These are phyloP conservation scores for Sakesphorus luctuosus DNA, from an alignment of 2,113 vertebrate species.

Conservation along the genomic window DNA sequence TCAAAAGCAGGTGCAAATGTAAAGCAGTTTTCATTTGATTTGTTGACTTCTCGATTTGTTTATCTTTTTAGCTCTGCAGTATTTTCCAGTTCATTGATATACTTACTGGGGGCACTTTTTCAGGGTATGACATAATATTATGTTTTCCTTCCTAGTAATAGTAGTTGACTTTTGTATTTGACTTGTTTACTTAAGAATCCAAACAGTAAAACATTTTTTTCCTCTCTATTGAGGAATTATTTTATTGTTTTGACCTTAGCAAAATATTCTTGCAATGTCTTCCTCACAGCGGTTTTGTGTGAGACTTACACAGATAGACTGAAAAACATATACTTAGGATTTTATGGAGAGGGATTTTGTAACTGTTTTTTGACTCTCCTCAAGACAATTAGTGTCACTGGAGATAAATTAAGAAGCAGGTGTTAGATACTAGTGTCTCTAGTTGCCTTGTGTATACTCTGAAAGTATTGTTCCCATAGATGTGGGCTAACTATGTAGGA, in stretches of 20 bases:
- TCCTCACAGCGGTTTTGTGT: neutral
- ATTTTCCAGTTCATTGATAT: conserved; percentile 38
- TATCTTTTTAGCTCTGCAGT: conserved; percentile 28
- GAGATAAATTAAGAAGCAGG: neutral
- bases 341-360: neutral
- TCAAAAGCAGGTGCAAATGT: neutral
- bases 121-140: neutral
- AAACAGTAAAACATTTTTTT: neutral
- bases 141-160: neutral
- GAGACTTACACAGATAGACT: neutral
- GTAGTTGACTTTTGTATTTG: neutral
- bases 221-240: neutral
- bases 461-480: neutral
- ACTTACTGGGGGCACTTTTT: neutral
- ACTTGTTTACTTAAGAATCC: conserved; percentile 3
- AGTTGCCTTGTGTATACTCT: neutral
- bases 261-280: neutral
- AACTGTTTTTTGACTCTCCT: neutral
- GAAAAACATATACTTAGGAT: neutral
- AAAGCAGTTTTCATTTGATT: neutral
- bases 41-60: conserved; percentile 44
- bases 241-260: neutral
- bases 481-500: neutral
- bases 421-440: neutral
- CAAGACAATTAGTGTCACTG: neutral